These are phyloP conservation scores for Bagarius yarrelli DNA, from an alignment of 2,113 vertebrate species.

Conservation along the genomic window DNA sequence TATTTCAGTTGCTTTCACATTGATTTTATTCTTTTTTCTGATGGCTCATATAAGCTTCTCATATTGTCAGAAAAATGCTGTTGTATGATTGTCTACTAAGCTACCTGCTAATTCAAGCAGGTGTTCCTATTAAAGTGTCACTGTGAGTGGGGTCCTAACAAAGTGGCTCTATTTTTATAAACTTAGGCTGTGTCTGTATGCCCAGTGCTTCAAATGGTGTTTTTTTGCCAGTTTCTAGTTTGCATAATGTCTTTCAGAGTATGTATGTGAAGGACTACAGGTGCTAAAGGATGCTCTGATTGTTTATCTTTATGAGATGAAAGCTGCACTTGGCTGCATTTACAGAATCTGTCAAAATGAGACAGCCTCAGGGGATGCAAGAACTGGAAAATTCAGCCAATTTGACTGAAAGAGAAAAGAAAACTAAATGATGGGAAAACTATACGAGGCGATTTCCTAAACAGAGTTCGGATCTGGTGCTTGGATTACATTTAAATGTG, in stretches of 20 bases:
- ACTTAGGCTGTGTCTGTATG: neutral
- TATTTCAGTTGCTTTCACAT: neutral
- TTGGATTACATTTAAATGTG: too few species aligned
- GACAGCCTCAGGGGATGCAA: neutral
- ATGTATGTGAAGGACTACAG: neutral
- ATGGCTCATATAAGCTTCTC: neutral
- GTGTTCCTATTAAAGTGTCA: neutral
- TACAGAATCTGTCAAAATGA: constrained; percentile 8
- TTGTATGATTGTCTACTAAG: neutral
- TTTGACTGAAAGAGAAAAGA: neutral
- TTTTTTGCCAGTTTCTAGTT: neutral
- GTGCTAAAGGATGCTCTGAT: neutral
- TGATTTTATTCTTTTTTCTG: neutral
- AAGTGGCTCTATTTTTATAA: neutral
- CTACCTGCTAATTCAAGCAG: too few species aligned
- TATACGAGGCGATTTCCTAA: neutral
- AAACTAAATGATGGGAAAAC: neutral
- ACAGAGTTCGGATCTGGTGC: too few species aligned
- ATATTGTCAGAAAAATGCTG: too few species aligned
- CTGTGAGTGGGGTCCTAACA: neutral
- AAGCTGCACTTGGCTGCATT: neutral
- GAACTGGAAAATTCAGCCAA: neutral
- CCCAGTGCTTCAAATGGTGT: neutral
- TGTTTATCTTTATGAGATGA: constrained; percentile 2
- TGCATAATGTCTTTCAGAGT: neutral